Evolutionary conservation across 1,140 invertebrate species (phyloP).

Genomic region (Probaryconus sp.): DNA sequence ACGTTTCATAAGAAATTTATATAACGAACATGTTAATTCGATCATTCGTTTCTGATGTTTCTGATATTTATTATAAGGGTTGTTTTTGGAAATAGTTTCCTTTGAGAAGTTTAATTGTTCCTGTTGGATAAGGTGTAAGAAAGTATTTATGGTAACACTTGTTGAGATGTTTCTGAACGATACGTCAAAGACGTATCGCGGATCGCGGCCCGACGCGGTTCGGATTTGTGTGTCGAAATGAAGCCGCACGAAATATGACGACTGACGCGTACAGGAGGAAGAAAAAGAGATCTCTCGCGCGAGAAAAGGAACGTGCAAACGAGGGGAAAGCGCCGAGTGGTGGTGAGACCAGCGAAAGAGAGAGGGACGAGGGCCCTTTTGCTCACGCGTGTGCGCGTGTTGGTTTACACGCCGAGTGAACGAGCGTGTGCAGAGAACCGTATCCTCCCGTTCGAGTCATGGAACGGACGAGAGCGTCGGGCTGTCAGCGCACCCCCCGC

Average conservation of each 20-base stretch:
- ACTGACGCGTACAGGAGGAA: constrained; percentile 62
- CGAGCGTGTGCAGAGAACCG: constrained; percentile 76
- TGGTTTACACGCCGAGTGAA: constrained; percentile 55
- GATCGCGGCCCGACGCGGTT: too few relatives aligned
- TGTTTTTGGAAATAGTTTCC: too few relatives aligned
- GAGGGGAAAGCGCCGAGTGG: constrained; percentile 58
- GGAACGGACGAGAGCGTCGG: constrained; percentile 75
- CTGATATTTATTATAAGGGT: too few relatives aligned
- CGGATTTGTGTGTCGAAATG: constrained; percentile 74
- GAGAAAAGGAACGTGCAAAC: constrained; percentile 63
- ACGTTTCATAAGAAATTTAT: too few relatives aligned
- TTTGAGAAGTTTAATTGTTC: too few relatives aligned
- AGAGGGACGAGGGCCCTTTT: constrained; percentile 47
- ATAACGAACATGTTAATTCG: too few relatives aligned
- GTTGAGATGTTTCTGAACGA: constrained; percentile 41
- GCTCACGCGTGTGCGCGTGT: constrained; percentile 55
- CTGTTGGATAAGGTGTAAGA: too few relatives aligned
- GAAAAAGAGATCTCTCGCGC: constrained; percentile 55
- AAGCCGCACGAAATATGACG: constrained; percentile 74
- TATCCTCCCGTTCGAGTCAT: constrained; percentile 76
- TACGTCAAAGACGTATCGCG: constrained; percentile 65
- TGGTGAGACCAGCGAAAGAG: constrained; percentile 60
- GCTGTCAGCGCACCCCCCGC: constrained; percentile 79
- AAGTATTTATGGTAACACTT: constrained; percentile 1
- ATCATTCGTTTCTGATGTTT: too few relatives aligned